Evolutionary conservation across 2,888 invertebrate genomes (phyloP).

Genomic region (Mesoligia furuncula): DNA sequence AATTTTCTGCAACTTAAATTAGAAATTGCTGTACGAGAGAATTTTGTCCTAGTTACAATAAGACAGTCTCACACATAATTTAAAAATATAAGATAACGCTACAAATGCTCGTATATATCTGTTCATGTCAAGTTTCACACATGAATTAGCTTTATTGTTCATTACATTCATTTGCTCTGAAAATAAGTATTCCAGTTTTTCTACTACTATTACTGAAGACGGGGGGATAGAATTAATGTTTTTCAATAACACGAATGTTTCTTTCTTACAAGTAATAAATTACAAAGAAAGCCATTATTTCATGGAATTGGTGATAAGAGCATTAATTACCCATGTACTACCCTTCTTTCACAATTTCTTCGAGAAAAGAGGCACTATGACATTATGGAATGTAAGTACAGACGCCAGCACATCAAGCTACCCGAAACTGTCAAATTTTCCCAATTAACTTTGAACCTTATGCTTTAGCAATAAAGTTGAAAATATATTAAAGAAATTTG

Average conservation of each 20-base stretch:
- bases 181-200: slow-evolving; percentile 48
- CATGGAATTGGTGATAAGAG: neutral
- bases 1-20: slow-evolving; percentile 50
- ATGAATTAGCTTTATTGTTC: slow-evolving; percentile 56
- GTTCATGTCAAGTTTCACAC: slow-evolving; percentile 57
- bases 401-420: no score
- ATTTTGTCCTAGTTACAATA: slow-evolving; percentile 45
- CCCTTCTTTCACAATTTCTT: neutral
- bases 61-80: slow-evolving; percentile 24
- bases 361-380: neutral
- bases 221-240: slow-evolving; percentile 28
- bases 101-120: slow-evolving; percentile 38
- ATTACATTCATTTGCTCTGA: slow-evolving; percentile 40
- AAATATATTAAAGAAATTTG: no score
- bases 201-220: slow-evolving; percentile 16
- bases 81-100: slow-evolving; percentile 42
- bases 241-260: slow-evolving; percentile 24
- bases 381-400: neutral
- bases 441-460: no score
- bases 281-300: slow-evolving; percentile 1
- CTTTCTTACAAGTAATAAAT: neutral
- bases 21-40: slow-evolving; percentile 39
- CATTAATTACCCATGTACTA: no score
- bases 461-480: no score
- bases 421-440: no score